Evolutionary conservation across 2,797 vertebrate genomes (phyloP).

Genomic region (Sebastes taczanowskii): DNA sequence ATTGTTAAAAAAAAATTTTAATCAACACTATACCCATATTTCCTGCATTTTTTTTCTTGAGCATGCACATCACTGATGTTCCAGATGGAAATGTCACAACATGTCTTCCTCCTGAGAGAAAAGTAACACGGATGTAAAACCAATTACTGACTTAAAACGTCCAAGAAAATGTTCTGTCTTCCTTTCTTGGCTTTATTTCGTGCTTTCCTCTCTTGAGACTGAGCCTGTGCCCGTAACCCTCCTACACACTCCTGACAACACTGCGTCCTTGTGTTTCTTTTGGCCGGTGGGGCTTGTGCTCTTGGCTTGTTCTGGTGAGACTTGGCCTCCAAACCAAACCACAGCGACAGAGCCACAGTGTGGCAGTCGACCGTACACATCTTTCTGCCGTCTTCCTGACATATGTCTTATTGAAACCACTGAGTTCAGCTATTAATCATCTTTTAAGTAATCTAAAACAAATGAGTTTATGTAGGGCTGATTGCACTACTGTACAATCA

Average conservation of each 20-base stretch:
- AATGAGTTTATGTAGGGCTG: neutral
- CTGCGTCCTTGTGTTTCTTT: constrained; percentile 55
- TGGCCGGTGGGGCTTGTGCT: constrained; percentile 30
- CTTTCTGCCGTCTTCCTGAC: neutral
- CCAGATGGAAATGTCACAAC: constrained; percentile 11
- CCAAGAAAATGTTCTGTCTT: constrained; percentile 22
- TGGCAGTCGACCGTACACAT: neutral
- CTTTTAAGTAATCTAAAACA: neutral
- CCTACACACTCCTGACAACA: constrained; percentile 50
- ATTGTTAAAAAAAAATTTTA: no score
- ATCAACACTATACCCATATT: neutral
- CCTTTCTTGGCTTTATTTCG: constrained; percentile 34
- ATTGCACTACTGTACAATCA: no score
- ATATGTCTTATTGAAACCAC: neutral
- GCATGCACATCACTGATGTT: neutral
- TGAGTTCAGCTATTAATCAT: neutral
- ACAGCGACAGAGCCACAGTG: neutral
- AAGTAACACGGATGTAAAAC: neutral
- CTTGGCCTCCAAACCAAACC: constrained; percentile 25
- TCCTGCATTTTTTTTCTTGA: neutral
- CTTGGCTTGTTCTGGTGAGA: constrained; percentile 46
- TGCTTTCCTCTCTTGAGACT: constrained; percentile 42
- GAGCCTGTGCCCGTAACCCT: constrained; percentile 40
- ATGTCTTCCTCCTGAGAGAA: constrained; percentile 10
- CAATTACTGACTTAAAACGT: neutral